Evolutionary conservation across 2,113 vertebrate species (phyloP).

Genomic region (Progne subis): DNA sequence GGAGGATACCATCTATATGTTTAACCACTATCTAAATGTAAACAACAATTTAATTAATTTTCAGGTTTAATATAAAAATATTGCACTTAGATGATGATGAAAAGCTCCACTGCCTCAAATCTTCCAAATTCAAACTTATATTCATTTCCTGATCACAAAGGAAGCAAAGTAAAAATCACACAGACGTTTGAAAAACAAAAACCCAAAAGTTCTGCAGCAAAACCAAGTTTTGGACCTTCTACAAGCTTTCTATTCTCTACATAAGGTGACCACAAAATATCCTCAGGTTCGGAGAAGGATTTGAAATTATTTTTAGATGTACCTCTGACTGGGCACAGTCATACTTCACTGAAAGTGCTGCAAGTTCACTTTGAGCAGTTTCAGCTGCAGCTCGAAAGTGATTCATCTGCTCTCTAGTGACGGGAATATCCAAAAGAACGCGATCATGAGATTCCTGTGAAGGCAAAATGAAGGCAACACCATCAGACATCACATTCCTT

Average conservation of each 20-base stretch:
- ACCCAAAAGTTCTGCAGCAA: neutral
- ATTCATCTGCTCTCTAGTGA: conserved; percentile 74
- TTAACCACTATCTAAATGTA: neutral
- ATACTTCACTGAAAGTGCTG: conserved; percentile 77
- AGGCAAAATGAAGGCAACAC: neutral
- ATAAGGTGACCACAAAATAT: neutral
- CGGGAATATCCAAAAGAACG: conserved; percentile 47
- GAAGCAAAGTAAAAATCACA: neutral
- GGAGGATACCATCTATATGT: neutral
- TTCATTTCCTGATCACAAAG: neutral
- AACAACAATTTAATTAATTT: neutral
- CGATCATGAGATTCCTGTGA: conserved; percentile 54
- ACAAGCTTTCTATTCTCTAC: neutral
- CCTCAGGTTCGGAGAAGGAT: neutral
- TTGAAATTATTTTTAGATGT: neutral
- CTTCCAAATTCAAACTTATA: neutral
- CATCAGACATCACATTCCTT: neutral
- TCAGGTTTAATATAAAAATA: neutral
- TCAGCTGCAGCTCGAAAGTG: conserved; percentile 76
- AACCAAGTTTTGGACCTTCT: neutral
- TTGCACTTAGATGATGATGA: neutral
- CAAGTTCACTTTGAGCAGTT: conserved; percentile 78
- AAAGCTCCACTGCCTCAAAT: neutral
- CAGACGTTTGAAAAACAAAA: neutral
- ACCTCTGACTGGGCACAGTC: conserved; percentile 79